A percentile compares a stretch with the other conserved stretches of the same genome.
These are phyloP conservation scores for Huso huso DNA, from an alignment of 2,797 vertebrate genomes.

Conservation along the genomic window DNA sequence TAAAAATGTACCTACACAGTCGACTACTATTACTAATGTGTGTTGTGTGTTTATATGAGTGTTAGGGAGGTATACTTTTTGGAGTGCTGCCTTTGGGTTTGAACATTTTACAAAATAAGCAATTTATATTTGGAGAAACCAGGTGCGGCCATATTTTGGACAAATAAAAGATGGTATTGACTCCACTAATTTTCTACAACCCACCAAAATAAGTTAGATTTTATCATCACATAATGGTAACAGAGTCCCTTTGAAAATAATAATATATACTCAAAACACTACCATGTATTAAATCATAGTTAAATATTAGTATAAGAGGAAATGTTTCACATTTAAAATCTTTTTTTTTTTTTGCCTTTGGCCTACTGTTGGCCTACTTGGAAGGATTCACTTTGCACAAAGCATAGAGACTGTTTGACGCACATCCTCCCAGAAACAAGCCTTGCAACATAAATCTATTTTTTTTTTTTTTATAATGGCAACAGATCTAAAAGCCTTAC, in stretches of 20 bases:
- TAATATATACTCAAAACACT: neutral
- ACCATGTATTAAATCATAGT: neutral
- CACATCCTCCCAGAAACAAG: neutral
- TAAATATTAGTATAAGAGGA: neutral
- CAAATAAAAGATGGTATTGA: no score
- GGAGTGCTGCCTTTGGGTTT: no score
- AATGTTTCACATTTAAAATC: slow-evolving; percentile 1
- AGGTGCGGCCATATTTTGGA: no score
- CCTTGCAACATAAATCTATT: neutral
- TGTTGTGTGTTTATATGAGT: no score
- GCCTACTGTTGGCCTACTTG: neutral
- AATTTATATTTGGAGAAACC: no score
- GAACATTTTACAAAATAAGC: no score
- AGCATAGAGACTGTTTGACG: neutral
- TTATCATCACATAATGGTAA: no score
- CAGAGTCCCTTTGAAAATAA: neutral
- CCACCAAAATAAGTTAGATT: no score
- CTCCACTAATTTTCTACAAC: no score
- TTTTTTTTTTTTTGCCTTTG: neutral
- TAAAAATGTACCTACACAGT: no score
- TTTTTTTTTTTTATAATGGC: neutral
- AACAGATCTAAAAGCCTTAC: neutral
- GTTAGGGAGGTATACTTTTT: no score
- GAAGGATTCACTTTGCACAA: neutral
- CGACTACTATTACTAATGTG: no score